A percentile compares a stretch with the other conserved stretches of the same genome.
Conservation (phyloP, 2,797 vertebrate species). For the Arnoldichthys spilopterus region DNA sequence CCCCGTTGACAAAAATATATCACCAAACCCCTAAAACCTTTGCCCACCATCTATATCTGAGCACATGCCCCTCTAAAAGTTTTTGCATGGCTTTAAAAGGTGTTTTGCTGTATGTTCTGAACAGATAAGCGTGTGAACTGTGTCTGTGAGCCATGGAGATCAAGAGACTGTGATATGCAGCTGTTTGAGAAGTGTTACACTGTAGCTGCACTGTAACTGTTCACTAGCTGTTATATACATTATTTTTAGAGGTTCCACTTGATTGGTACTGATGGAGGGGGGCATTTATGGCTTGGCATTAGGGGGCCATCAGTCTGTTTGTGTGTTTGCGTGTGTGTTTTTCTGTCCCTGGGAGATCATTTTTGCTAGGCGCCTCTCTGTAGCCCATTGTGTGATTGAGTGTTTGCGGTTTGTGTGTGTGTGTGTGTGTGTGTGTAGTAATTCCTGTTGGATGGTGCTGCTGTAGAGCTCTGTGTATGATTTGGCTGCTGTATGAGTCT, state of each 20-base stretch:
- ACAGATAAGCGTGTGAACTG: not conserved
- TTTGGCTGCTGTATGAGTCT: constrained; percentile 24
- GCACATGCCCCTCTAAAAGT: too few relatives aligned
- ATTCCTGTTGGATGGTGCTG: constrained; percentile 40
- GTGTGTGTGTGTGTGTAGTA: constrained; percentile 21
- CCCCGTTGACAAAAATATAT: too few relatives aligned
- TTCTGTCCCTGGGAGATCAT: constrained; percentile 40
- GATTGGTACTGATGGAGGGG: constrained; percentile 12
- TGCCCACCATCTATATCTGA: too few relatives aligned
- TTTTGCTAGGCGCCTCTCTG: constrained; percentile 18
- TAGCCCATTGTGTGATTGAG: constrained; percentile 36
- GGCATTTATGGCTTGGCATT: constrained; percentile 31
- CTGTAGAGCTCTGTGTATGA: constrained; percentile 21
- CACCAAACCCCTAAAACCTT: too few relatives aligned
- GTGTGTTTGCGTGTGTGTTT: constrained; percentile 12
- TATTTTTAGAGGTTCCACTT: constrained; percentile 3
- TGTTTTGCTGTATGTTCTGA: too few relatives aligned
- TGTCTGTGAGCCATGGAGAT: not conserved
- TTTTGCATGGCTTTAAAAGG: too few relatives aligned
- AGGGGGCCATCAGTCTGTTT: not conserved
- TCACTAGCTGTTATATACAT: not conserved
- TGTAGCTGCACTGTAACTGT: too few relatives aligned
- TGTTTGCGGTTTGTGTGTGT: constrained; percentile 11
- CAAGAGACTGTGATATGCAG: not conserved
- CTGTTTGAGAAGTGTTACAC: not conserved